phyloP scores from a whole-genome alignment of 2,113 vertebrate species.

The Cyphomyrus plagiostoma region DNA sequence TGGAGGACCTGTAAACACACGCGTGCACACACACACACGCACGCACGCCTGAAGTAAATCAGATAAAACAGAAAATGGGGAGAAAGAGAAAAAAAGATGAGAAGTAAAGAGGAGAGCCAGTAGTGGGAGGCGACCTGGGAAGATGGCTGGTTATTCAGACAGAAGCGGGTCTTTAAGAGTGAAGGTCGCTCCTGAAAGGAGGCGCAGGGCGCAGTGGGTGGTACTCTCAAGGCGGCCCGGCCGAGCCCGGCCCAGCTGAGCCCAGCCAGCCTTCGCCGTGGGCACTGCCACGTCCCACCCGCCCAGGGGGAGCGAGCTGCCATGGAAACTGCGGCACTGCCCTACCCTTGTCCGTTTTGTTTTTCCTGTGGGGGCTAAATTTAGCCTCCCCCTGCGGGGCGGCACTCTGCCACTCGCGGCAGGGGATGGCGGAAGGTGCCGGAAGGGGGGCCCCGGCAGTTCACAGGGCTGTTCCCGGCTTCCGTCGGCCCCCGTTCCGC shows the following conservation, averaged over 20 bases:
- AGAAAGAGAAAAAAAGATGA: not conserved
- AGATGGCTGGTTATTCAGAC: not conserved
- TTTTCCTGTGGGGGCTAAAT: conserved; percentile 7
- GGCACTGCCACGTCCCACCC: not conserved
- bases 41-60: not conserved
- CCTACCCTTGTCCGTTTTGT: not conserved
- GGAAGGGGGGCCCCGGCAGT: not conserved
- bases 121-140: not conserved
- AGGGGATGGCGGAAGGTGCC: not conserved
- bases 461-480: not conserved
- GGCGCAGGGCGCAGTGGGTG: not conserved
- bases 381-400: not conserved
- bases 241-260: not conserved
- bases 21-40: not conserved
- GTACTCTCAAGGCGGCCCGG: not conserved
- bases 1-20: not conserved
- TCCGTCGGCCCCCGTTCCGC: not conserved
- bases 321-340: not conserved
- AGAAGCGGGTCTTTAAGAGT: not conserved
- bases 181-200: not conserved
- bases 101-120: not conserved
- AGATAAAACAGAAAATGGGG: not conserved
- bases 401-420: not conserved
- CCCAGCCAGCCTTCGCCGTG: not conserved
- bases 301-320: not conserved